Conservation (phyloP, 2,797 vertebrate genomes). For the Orientallactaga sibirica region DNA sequence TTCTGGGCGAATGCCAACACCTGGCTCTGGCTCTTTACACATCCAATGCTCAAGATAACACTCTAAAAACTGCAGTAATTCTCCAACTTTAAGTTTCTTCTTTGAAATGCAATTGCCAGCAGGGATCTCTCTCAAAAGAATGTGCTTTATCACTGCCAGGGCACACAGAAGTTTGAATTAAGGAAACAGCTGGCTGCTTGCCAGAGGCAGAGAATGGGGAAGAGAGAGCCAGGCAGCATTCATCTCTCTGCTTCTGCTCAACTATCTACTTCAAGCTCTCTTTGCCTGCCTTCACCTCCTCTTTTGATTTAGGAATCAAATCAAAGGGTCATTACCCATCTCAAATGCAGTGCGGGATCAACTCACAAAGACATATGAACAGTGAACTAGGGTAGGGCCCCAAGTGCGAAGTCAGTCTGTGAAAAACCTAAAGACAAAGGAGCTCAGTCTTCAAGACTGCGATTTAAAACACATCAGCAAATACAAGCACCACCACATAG, state of each 20-base stretch:
- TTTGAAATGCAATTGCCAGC: conserved; percentile 56
- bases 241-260: conserved; percentile 31
- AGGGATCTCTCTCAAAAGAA: conserved; percentile 68
- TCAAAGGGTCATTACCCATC: conserved; percentile 37
- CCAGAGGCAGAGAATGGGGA: conserved; percentile 26
- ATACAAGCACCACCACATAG: neutral
- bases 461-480: conserved; percentile 20
- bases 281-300: conserved; percentile 45
- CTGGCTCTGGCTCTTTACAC: neutral
- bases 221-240: neutral
- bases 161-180: conserved; percentile 59
- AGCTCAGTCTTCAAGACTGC: neutral
- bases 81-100: conserved; percentile 53
- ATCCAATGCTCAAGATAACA: neutral
- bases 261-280: conserved; percentile 19
- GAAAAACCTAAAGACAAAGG: conserved; percentile 44
- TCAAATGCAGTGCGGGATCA: neutral
- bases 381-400: neutral
- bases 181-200: conserved; percentile 59
- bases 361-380: conserved; percentile 9
- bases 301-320: conserved; percentile 70
- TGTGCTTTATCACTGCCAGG: conserved; percentile 56
- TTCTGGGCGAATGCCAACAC: neutral
- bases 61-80: conserved; percentile 1
- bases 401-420: neutral